Base-by-base conservation (phyloP, 1,140 invertebrate species). In the Trichonephila inaurata region DNA sequence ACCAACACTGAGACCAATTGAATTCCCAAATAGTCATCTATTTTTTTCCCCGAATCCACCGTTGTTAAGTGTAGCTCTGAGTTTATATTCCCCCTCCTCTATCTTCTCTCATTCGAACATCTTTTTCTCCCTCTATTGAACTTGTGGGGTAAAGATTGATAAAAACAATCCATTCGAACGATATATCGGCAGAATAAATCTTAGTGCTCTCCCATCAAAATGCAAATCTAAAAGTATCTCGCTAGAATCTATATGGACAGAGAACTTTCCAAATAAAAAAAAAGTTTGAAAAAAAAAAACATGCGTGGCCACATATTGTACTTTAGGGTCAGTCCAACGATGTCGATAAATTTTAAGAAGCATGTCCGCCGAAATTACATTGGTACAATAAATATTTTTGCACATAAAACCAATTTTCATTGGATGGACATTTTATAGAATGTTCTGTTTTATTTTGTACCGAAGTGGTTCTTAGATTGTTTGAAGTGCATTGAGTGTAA, bases 11-110 rank as follows among this genome's bases (percentile, higher is more conserved):
- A 21, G 16, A 5, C 19, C 61, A 60, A 87, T 87, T 64, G 85
- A 87, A 87, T 87, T 87, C 62, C 85, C 64, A 87, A 87, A 64
- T 28, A 87, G 85, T 40, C 61, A 87, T 64, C 85, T 64, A 14
- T 64, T 87, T 62, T 51, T 51, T 51, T 51, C 16, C 33, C 64
- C 33, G n/a, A 60, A 64, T 87, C n/a, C 85, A 77, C 28, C 18
- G 33, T 28, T 77, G 72, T 77, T 77, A 77, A 77, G 72, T 77
- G 72, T 40, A 4, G 33, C 33, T 77, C 72, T 12, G 72, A 40
- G 33, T 40, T 33, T 0, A 77, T 21, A 4, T 33, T 28, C 69
- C 69, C 18, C 28, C 5, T 2, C 72, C 72, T 40, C 33, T 40
- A 0, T 21, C 16, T 2, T 16, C 62, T 19, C 21, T 83, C 8